Evolutionary conservation across 2,888 invertebrate species (phyloP).

Genomic region (Drosophila antonietae): DNA sequence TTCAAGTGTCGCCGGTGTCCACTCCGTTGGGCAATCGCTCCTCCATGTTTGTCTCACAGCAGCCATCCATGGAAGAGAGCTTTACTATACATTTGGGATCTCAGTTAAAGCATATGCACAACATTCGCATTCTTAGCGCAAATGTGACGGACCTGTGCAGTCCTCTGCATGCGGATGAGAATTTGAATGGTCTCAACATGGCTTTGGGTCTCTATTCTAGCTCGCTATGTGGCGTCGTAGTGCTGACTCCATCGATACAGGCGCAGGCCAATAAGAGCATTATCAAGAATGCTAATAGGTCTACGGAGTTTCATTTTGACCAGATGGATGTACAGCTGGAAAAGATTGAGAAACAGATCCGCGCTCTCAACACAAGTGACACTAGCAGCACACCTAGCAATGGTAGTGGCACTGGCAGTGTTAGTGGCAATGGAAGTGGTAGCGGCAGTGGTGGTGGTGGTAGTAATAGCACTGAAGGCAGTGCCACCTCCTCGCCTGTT

Average conservation of each 20-base stretch:
- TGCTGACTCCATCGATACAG: constrained; percentile 87
- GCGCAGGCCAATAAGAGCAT: constrained; percentile 83
- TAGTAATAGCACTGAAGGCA: constrained; percentile 58
- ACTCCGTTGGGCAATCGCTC: constrained; percentile 84
- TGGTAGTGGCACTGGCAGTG: constrained; percentile 47
- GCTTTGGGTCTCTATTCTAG: constrained; percentile 97
- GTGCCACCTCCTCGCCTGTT: constrained; percentile 75
- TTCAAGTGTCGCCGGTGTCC: constrained; percentile 80
- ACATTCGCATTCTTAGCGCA: constrained; percentile 95
- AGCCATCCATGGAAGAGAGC: constrained; percentile 92
- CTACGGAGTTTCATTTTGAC: constrained; percentile 97
- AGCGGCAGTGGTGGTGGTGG: constrained; percentile 38
- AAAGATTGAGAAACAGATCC: constrained; percentile 87
- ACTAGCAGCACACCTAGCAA: constrained; percentile 63
- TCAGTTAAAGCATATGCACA: constrained; percentile 99
- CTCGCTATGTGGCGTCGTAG: constrained; percentile 94
- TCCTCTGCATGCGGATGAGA: constrained; percentile 85
- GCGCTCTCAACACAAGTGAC: constrained; percentile 81
- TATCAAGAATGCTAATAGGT: constrained; percentile 85
- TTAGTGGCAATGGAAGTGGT: constrained; percentile 29
- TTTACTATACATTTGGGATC: constrained; percentile 99
- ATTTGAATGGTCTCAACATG: constrained; percentile 90
- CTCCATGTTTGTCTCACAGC: constrained; percentile 84
- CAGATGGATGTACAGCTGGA: constrained; percentile 92
- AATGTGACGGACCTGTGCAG: constrained; percentile 93